Percentiles rank a stretch among this genome's conserved stretches.
Conservation (phyloP, 2,888 invertebrate genomes). For the Chromoteleia sp. region DNA sequence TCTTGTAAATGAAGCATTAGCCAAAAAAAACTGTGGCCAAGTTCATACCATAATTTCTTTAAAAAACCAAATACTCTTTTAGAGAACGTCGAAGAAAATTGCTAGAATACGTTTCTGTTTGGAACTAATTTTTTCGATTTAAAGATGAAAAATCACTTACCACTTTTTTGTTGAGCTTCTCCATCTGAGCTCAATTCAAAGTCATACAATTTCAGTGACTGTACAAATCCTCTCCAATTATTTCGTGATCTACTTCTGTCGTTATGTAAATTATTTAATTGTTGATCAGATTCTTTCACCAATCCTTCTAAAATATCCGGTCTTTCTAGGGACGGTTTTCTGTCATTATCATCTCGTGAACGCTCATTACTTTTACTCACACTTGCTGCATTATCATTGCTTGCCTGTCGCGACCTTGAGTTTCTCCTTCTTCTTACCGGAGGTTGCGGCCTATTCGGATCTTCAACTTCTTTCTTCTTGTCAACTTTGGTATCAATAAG, state of each 20-base stretch:
- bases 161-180: conserved; percentile 80
- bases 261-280: conserved; percentile 76
- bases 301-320: conserved; percentile 80
- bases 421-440: conserved; percentile 71
- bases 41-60: too few species aligned
- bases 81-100: too few species aligned
- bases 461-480: conserved; percentile 51
- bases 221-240: conserved; percentile 80
- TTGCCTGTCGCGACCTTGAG: conserved; percentile 59
- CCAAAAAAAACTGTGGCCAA: too few species aligned
- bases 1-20: too few species aligned
- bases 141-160: conserved; percentile 41
- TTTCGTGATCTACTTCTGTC: conserved; percentile 77
- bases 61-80: too few species aligned
- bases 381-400: conserved; percentile 29
- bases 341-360: conserved; percentile 18
- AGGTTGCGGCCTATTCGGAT: conserved; percentile 69
- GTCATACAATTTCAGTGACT: conserved; percentile 80
- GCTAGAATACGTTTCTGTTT: too few species aligned
- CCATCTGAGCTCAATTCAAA: conserved; percentile 80
- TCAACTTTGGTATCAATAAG: conserved; percentile 44
- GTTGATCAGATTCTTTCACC: conserved; percentile 78
- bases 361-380: conserved; percentile 2
- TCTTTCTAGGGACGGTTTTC: conserved; percentile 69
- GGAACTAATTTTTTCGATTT: too few species aligned